phyloP scores from a whole-genome alignment of 2,888 invertebrate species.

The Drosophila monieri region DNA sequence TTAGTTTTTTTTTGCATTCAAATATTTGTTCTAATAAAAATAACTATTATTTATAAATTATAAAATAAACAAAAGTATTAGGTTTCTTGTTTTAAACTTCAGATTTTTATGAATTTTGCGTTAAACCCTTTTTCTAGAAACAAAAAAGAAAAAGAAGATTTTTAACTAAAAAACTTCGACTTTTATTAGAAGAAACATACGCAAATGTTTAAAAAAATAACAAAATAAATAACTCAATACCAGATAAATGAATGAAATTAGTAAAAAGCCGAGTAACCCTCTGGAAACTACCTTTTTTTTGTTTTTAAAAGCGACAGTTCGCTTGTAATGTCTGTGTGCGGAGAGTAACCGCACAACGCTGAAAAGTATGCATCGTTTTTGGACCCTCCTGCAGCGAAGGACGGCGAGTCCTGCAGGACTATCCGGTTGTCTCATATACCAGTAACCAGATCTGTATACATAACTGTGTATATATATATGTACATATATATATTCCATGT shows the following conservation, averaged over 20 bases:
- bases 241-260: background rate
- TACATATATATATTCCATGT: background rate
- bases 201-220: background rate
- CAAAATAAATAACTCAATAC: background rate
- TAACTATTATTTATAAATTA: too few relatives aligned
- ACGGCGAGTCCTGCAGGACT: constrained; percentile 11
- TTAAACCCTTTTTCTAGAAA: too few relatives aligned
- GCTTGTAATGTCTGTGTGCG: constrained; percentile 66
- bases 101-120: too few relatives aligned
- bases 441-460: background rate
- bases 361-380: constrained; percentile 59
- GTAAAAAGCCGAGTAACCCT: background rate
- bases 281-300: background rate
- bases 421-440: constrained; percentile 8
- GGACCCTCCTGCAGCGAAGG: constrained; percentile 27
- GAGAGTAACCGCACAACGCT: constrained; percentile 66
- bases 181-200: too few relatives aligned
- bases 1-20: too few relatives aligned
- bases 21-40: too few relatives aligned
- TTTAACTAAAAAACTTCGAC: too few relatives aligned
- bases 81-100: too few relatives aligned
- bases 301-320: constrained; percentile 10
- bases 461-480: background rate
- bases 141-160: too few relatives aligned
- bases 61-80: too few relatives aligned